phyloP scores from a whole-genome alignment of 2,113 vertebrate genomes.

The Charina bottae region DNA sequence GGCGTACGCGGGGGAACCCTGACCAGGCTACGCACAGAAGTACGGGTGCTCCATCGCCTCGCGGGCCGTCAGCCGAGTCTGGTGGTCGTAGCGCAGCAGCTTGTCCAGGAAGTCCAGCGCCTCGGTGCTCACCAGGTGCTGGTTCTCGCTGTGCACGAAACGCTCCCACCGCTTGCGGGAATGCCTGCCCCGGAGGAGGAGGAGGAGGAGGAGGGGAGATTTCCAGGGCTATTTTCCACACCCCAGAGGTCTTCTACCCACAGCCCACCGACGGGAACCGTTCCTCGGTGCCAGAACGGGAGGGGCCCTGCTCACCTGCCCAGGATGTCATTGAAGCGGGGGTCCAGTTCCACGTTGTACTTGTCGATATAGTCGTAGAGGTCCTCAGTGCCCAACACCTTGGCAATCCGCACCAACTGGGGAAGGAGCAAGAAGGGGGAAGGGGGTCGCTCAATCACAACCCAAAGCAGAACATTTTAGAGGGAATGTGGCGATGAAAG shows the following conservation, averaged over 20 bases:
- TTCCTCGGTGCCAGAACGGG: neutral
- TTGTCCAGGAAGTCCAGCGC: slow-evolving; percentile 86
- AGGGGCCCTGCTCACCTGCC: slow-evolving; percentile 64
- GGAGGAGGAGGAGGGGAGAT: accelerated
- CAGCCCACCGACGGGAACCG: no score
- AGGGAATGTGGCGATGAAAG: no score
- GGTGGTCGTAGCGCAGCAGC: slow-evolving; percentile 86
- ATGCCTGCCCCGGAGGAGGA: slow-evolving; percentile 65
- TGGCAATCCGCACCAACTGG: slow-evolving; percentile 81
- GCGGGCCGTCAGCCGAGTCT: slow-evolving; percentile 82
- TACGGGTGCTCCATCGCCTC: slow-evolving; percentile 88
- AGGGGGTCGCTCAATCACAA: neutral
- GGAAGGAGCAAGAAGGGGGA: neutral
- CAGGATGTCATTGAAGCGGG: slow-evolving; percentile 81
- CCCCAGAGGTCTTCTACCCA: neutral
- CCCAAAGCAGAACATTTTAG: no score
- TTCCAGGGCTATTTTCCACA: neutral
- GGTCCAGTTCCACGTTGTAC: slow-evolving; percentile 82
- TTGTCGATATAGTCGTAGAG: slow-evolving; percentile 84
- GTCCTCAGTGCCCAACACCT: slow-evolving; percentile 82
- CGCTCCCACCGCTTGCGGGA: slow-evolving; percentile 87
- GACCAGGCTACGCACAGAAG: slow-evolving; percentile 74
- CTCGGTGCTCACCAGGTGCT: slow-evolving; percentile 85
- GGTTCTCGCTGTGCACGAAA: slow-evolving; percentile 88
- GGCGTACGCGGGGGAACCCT: neutral